Base-by-base conservation (phyloP, 2,888 invertebrate species). In the Agrochola macilenta region DNA sequence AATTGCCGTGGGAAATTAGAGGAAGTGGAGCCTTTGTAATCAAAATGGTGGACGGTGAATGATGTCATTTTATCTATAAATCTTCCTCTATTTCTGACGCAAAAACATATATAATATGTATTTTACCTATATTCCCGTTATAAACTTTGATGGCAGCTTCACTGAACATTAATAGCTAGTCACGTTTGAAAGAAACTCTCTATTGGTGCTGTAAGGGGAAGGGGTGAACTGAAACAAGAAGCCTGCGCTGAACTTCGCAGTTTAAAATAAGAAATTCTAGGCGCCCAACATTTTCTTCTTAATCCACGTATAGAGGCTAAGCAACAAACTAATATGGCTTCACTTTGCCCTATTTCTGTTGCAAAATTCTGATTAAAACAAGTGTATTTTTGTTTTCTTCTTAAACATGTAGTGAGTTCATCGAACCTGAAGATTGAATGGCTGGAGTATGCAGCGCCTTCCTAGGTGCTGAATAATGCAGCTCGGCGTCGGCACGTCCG, bases 401-500 rank as follows among this genome's bases (percentile, higher is more conserved):
- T 68, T 69, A 78, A 83, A 79, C 65, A 66, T 75, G 66, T 69
- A 49, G 61, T 14, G 71, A 87, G 89, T 87, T 90, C 90, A 80
- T 87, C 85, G 92, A 91, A 90, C 93, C 85, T 89, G 83, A 71
- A 83, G 81, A 88, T 86, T 86, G 87, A 86, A 87, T 82, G 81
- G 78, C 76, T 85, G 78, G 79, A 91, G 92, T 89, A 91, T 92
- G 92, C 92, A 91, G 84, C 89, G 91, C 91, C 93, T 93, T 93
- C 93, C 93, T 90, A 91, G 87, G 89, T 84, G 81, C 89, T 95
- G 94, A 94, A 95, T 95, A 92, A 95, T 95, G 93, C 94, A 95
- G 85, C 74, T 84, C 72, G 78, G 87, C 88, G 86, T 83, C 88
- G 82, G 61, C 83, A 84, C 83, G 83, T 85, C 89, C 84, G 85